Evolutionary conservation across 2,797 vertebrate species (phyloP).

Genomic region (Setipinna tenuifilis): DNA sequence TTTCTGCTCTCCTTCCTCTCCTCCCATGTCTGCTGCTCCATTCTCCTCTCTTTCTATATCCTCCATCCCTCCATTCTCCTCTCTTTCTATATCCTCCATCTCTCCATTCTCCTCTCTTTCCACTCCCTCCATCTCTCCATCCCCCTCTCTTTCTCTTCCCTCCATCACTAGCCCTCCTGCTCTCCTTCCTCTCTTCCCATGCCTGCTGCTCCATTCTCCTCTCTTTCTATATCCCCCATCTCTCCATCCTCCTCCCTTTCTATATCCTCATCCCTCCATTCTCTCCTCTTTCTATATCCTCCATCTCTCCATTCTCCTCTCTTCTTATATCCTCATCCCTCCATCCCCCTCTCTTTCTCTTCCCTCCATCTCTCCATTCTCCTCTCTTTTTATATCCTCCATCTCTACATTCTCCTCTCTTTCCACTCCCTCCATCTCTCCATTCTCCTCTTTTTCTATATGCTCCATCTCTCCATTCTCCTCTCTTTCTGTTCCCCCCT

Average conservation of each 20-base stretch:
- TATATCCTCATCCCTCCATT: constrained; percentile 46
- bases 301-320: too few relatives aligned
- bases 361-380: constrained; percentile 49
- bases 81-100: too few relatives aligned
- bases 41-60: constrained; percentile 48
- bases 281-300: too few relatives aligned
- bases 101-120: constrained; percentile 36
- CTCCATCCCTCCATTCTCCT: constrained; percentile 44
- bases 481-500: constrained; percentile 43
- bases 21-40: constrained; percentile 22
- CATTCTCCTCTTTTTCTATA: too few relatives aligned
- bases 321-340: too few relatives aligned
- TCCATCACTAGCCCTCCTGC: constrained; percentile 42
- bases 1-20: background rate
- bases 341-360: constrained; percentile 38
- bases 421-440: too few relatives aligned
- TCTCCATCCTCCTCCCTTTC: constrained; percentile 36
- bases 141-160: constrained; percentile 45
- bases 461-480: constrained; percentile 39
- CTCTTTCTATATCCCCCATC: too few relatives aligned
- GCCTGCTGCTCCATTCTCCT: constrained; percentile 43
- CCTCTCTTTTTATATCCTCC: constrained; percentile 44
- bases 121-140: constrained; percentile 44
- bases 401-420: too few relatives aligned
- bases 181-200: background rate